Percentiles rank a stretch among this genome's conserved stretches.
phyloP scores from a whole-genome alignment of 2,888 invertebrate species.

The Drosophila pseudotalamancana region DNA sequence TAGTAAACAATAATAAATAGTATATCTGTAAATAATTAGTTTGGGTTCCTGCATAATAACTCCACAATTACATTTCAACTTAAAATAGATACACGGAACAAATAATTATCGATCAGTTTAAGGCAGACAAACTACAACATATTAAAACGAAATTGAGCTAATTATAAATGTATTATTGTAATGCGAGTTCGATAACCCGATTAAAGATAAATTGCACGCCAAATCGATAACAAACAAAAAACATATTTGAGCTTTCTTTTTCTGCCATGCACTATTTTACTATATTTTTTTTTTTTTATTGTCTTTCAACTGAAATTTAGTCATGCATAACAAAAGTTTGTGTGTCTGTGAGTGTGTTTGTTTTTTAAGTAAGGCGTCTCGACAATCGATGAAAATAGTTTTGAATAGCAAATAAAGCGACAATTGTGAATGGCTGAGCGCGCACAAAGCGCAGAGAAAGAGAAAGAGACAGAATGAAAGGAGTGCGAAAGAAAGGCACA shows the following conservation, averaged over 20 bases:
- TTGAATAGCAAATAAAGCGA: constrained; percentile 78
- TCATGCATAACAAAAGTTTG: constrained; percentile 29
- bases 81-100: neutral
- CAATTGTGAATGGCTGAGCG: constrained; percentile 61
- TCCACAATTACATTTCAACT: neutral
- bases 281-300: constrained; percentile 8
- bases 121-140: neutral
- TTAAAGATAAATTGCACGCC: neutral
- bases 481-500: constrained; percentile 10
- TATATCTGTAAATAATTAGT: neutral
- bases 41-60: too few species aligned
- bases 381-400: constrained; percentile 71
- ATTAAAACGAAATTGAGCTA: neutral
- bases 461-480: constrained; percentile 1
- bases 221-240: neutral
- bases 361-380: constrained; percentile 18
- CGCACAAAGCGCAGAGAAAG: constrained; percentile 34
- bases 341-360: neutral
- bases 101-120: neutral
- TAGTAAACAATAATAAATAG: neutral
- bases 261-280: neutral
- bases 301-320: constrained; percentile 33
- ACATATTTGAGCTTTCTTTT: constrained; percentile 15
- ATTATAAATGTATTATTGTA: neutral
- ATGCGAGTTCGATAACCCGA: neutral